Base-by-base conservation (phyloP, 2,113 vertebrate species). In the Dipodomys stephensi region DNA sequence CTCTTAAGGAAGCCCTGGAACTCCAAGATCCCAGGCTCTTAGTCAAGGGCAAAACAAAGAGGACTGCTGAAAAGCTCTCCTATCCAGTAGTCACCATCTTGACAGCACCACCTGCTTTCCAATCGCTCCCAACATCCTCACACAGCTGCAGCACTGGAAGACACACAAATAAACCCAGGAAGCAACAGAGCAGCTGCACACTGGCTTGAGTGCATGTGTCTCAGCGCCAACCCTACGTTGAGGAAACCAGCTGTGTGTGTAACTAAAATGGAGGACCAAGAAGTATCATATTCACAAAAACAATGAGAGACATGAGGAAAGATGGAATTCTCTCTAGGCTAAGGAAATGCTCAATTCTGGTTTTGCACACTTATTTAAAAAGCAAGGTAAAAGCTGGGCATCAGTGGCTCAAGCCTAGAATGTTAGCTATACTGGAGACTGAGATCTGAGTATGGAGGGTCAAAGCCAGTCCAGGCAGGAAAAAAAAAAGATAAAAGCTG, bases 301-400 rank as follows among this genome's bases (percentile, higher is more conserved):
- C 53, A 57, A 57, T 5, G 4, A 60, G 27, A 57, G 83, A 60
- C 27, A 22, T 53, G 18, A 16, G 11, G n/a, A 64, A 92, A 93
- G 85, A 32, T 16, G 15, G 53, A 18, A 18, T 57, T 57, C 15
- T 57, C 57, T 79, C 49, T 78, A 62, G 19, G n/a, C 73, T 73
- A 86, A 90, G n/a, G n/a, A 86, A 71, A 39, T 76, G 15, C 11
- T 44, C 27, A 27, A 39, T 78, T 28, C 23, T 72, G 78, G 18
- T 57, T 92, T 94, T 44, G 94, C 25, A 94, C 4, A 73, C 30
- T 83, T 28, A 86, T 28, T 89, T 81, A 92, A 74, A 57, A 49
- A 74, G 39, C 49, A 49, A 49, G 49, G 49, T 49, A 49, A 12
- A 9, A 49, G 9, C 49, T 12, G 12, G 49, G 49, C 49, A 49